These are phyloP conservation scores for Otocyon megalotis DNA, from an alignment of 2,113 vertebrate species.

Conservation along the genomic window DNA sequence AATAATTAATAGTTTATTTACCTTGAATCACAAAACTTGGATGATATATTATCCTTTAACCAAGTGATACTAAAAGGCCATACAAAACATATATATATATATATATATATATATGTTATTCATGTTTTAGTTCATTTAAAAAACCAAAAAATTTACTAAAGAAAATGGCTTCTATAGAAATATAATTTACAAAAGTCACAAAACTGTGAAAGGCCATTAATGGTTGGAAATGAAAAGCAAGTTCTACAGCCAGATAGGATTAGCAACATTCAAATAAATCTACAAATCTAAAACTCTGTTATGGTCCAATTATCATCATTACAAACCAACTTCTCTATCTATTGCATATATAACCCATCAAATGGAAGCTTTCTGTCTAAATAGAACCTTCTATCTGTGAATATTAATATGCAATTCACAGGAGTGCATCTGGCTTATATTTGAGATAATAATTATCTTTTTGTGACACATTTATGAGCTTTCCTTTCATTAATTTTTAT, in stretches of 20 bases:
- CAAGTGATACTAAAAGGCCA: not conserved
- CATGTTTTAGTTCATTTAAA: not conserved
- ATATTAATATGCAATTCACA: slow-evolving; percentile 78
- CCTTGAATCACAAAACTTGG: not conserved
- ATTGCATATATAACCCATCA: not conserved
- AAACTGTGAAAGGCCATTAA: not conserved
- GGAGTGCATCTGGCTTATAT: slow-evolving; percentile 83
- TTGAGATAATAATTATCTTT: slow-evolving; percentile 85
- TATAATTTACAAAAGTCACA: not conserved
- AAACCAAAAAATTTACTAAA: not conserved
- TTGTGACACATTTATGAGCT: slow-evolving; percentile 86
- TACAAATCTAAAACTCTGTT: not conserved
- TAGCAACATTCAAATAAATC: not conserved
- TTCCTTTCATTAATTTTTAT: slow-evolving; percentile 88
- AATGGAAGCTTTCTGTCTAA: slow-evolving; percentile 57
- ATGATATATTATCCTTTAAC: not conserved
- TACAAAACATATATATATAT: not conserved
- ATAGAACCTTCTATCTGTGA: slow-evolving; percentile 55
- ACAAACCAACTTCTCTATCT: not conserved
- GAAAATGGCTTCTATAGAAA: not conserved
- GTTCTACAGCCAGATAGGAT: not conserved
- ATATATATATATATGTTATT: not conserved
- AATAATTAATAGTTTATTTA: slow-evolving; percentile 17
- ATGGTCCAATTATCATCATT: not conserved
- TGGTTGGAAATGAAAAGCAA: not conserved